Conservation (phyloP, 2,888 invertebrate genomes). For the Cryptus armator region DNA sequence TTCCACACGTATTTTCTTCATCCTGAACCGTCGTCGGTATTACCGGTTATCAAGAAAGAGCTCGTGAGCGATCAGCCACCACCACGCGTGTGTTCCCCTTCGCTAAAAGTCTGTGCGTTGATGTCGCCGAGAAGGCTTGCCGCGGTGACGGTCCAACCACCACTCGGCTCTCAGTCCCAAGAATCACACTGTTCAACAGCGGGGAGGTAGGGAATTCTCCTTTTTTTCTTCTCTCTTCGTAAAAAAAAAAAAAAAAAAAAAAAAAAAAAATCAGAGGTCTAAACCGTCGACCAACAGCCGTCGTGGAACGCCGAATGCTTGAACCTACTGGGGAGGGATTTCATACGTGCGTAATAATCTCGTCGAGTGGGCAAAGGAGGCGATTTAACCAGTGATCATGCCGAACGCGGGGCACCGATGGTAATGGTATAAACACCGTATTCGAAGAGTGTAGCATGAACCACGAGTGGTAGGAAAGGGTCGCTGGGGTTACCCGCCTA, state of each 20-base stretch:
- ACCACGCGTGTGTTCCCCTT: slow-evolving; percentile 50
- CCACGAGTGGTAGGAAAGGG: slow-evolving; percentile 72
- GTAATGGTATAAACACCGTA: slow-evolving; percentile 60
- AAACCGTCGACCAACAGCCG: slow-evolving; percentile 34
- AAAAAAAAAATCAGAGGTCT: background rate
- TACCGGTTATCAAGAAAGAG: slow-evolving; percentile 1
- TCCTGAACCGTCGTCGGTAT: background rate
- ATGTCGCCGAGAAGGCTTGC: slow-evolving; percentile 6
- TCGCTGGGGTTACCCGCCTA: slow-evolving; percentile 71
- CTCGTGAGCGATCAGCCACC: slow-evolving; percentile 22
- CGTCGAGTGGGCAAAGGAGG: slow-evolving; percentile 1
- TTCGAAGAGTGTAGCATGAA: slow-evolving; percentile 39
- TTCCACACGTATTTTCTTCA: background rate
- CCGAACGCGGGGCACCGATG: slow-evolving; percentile 32
- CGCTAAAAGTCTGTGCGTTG: slow-evolving; percentile 41
- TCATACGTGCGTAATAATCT: slow-evolving; percentile 40
- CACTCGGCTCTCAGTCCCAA: background rate
- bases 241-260: background rate
- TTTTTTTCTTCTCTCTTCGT: background rate
- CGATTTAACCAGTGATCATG: background rate
- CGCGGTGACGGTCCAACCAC: slow-evolving; percentile 11
- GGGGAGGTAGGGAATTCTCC: background rate
- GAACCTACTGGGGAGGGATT: slow-evolving; percentile 17
- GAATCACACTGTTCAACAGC: background rate
- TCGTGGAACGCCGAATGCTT: slow-evolving; percentile 3